phyloP scores from a whole-genome alignment of 2,888 invertebrate genomes.

The Ditylenchus weischeri region DNA sequence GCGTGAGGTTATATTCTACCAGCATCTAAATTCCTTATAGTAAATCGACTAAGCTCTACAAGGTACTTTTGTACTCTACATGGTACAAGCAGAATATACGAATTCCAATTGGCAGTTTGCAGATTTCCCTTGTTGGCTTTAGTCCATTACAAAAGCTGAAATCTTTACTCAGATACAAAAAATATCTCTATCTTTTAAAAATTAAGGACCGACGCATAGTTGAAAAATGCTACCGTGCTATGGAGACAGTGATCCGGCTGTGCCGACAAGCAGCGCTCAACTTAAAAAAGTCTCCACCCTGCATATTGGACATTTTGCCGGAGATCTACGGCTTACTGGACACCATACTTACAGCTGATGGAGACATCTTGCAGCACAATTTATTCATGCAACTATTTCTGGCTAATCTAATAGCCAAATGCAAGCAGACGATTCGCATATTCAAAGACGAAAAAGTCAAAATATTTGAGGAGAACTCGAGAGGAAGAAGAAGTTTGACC shows the following conservation, averaged over 20 bases:
- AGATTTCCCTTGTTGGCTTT: no score
- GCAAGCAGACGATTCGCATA: slow-evolving; percentile 70
- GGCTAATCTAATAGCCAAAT: slow-evolving; percentile 93
- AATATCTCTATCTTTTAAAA: no score
- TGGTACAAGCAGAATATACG: no score
- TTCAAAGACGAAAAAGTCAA: slow-evolving; percentile 98
- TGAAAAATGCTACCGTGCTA: slow-evolving; percentile 48
- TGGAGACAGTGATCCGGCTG: slow-evolving; percentile 77
- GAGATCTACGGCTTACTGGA: slow-evolving; percentile 92
- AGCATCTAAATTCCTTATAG: no score
- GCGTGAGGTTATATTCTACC: no score
- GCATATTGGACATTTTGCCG: slow-evolving; percentile 95
- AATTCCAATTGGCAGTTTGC: no score
- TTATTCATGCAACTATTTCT: slow-evolving; percentile 97
- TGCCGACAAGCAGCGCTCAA: slow-evolving; percentile 89
- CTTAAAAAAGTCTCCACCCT: slow-evolving; percentile 97
- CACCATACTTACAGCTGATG: slow-evolving; percentile 44
- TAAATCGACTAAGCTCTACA: no score
- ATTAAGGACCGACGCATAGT: slow-evolving; percentile 45
- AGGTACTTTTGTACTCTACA: no score
- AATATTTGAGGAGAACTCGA: slow-evolving; percentile 92
- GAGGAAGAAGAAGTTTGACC: slow-evolving; percentile 88
- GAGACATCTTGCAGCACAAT: slow-evolving; percentile 65
- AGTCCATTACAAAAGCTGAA: no score
- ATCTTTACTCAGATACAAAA: no score